phyloP scores from a whole-genome alignment of 2,113 vertebrate species.

The Poeciliopsis prolifica region DNA sequence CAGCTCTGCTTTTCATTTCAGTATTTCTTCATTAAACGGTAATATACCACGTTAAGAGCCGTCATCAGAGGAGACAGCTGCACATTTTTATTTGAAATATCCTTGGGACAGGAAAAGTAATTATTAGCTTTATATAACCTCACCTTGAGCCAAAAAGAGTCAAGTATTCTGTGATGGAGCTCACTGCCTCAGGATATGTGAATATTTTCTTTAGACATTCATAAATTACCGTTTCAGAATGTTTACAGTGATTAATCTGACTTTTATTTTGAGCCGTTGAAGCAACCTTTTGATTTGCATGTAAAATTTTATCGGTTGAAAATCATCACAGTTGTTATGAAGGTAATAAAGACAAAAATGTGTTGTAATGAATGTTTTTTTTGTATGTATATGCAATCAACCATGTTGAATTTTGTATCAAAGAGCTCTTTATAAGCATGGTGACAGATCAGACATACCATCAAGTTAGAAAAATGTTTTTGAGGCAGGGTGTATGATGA shows the following conservation, averaged over 20 bases:
- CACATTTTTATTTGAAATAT: conserved; percentile 46
- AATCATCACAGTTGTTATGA: background rate
- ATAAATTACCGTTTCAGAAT: conserved; percentile 61
- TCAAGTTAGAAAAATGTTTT: background rate
- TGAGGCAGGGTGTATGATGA: background rate
- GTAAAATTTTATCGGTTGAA: background rate
- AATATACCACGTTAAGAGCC: conserved; percentile 11
- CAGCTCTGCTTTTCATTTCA: conserved; percentile 4
- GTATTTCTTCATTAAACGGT: conserved; percentile 14
- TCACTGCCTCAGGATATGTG: conserved; percentile 36
- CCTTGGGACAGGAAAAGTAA: conserved; percentile 39
- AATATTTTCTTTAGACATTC: conserved; percentile 40
- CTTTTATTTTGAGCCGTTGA: conserved; percentile 8
- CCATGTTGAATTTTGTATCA: background rate
- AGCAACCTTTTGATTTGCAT: background rate
- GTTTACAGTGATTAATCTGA: conserved; percentile 14
- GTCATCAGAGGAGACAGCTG: conserved; percentile 48
- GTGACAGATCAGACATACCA: background rate
- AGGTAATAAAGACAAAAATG: background rate
- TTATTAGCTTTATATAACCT: conserved; percentile 46
- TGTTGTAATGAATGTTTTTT: background rate
- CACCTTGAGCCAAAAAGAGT: conserved; percentile 54
- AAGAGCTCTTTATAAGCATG: background rate
- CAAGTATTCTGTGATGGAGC: conserved; percentile 64
- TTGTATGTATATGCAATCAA: no score